phyloP scores from a whole-genome alignment of 53 echinoderm and acorn worm genomes.

The Holothuria scabra region DNA sequence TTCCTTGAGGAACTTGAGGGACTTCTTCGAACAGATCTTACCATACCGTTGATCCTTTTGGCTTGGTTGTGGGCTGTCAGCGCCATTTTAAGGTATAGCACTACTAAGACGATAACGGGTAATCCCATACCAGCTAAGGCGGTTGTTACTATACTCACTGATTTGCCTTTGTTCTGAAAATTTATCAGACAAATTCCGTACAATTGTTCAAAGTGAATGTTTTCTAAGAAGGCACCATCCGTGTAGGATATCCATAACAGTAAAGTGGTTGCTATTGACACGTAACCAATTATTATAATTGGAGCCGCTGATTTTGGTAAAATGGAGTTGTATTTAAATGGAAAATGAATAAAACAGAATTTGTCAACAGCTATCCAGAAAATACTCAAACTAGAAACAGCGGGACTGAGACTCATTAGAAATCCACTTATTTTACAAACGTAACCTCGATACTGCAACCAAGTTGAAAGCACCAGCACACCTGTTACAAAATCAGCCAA shows the following conservation, averaged over 20 bases:
- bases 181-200: constrained; percentile 2
- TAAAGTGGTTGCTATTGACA: background rate
- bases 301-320: no score
- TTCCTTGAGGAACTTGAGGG: background rate
- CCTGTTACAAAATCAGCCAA: constrained; percentile 1
- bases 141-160: background rate
- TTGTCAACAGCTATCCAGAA: constrained; percentile 23
- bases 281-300: background rate
- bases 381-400: background rate
- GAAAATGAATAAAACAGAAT: constrained; percentile 3
- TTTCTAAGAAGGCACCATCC: background rate
- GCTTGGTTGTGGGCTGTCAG: background rate
- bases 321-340: constrained; percentile 2
- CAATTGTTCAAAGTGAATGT: constrained; percentile 2
- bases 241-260: background rate
- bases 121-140: background rate
- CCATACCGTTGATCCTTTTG: constrained; percentile 7
- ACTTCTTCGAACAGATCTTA: background rate
- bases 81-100: constrained; percentile 9
- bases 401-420: background rate
- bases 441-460: background rate
- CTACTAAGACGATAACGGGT: background rate
- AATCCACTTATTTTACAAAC: background rate
- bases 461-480: background rate
- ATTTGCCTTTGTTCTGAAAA: background rate